These are phyloP conservation scores for Apamea crenata DNA, from an alignment of 2,888 invertebrate species.

Conservation along the genomic window DNA sequence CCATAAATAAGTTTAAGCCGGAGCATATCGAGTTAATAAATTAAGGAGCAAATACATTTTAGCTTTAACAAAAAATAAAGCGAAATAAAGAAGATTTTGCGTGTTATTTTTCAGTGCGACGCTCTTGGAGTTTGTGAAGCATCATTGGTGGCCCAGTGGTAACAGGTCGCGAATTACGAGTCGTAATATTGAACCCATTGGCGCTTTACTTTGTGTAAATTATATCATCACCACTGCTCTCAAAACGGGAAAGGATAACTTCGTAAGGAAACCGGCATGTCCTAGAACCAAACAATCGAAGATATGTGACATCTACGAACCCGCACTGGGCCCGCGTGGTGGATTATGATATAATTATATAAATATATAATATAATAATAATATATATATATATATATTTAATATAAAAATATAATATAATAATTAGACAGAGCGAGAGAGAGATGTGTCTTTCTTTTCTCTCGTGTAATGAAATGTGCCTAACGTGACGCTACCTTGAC, in stretches of 20 bases:
- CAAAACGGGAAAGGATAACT: background rate
- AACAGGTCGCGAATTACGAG: background rate
- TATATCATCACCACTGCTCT: background rate
- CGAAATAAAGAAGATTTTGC: background rate
- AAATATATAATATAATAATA: too few species aligned
- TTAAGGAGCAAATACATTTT: conserved; percentile 16
- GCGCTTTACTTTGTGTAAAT: background rate
- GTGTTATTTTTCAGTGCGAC: background rate
- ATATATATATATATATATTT: too few species aligned
- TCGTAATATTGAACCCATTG: background rate
- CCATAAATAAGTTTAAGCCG: conserved; percentile 40
- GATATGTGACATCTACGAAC: background rate
- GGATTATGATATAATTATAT: background rate
- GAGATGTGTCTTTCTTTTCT: too few species aligned
- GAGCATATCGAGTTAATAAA: conserved; percentile 36
- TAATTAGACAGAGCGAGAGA: background rate
- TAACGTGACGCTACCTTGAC: background rate
- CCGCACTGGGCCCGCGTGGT: background rate
- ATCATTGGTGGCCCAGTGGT: background rate
- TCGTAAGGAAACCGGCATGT: too few species aligned
- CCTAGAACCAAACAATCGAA: background rate
- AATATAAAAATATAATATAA: too few species aligned
- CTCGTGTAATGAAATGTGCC: background rate
- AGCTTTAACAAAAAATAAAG: conserved; percentile 13
- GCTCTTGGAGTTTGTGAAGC: background rate